These are phyloP conservation scores for Drosophila mulleri DNA, from an alignment of 2,888 invertebrate genomes.

Conservation along the genomic window DNA sequence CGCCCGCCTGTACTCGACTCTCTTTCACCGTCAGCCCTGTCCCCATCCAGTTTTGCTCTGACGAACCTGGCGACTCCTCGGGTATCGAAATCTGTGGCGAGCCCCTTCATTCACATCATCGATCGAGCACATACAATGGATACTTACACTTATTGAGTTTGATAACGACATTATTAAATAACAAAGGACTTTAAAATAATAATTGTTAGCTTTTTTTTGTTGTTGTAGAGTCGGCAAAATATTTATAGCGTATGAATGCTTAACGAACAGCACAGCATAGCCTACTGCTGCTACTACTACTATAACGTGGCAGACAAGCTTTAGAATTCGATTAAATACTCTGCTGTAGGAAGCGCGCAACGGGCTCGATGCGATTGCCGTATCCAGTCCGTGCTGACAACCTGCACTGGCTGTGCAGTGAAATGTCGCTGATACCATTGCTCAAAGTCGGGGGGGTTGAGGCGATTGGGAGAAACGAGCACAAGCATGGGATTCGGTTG, in stretches of 20 bases:
- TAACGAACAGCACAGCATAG: neutral
- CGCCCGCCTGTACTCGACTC: neutral
- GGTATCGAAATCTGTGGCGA: neutral
- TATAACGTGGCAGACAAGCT: neutral
- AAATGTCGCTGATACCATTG: conserved; percentile 33
- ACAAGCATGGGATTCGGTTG: conserved; percentile 11
- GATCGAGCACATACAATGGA: neutral
- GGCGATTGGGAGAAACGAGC: conserved; percentile 17
- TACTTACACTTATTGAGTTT: neutral
- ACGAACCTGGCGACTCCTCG: neutral
- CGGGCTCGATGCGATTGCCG: conserved; percentile 37
- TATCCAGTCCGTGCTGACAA: conserved; percentile 45
- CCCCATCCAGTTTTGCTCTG: neutral
- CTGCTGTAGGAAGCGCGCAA: conserved; percentile 12
- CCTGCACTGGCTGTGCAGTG: neutral
- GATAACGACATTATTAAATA: neutral
- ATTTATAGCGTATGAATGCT: neutral
- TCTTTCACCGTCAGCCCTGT: neutral
- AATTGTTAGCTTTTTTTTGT: neutral
- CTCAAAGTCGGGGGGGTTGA: conserved; percentile 9
- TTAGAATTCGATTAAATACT: conserved; percentile 22
- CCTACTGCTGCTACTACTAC: neutral
- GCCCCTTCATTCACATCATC: neutral
- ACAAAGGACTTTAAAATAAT: neutral
- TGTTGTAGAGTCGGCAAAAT: neutral